A percentile compares a stretch with the other conserved stretches of the same genome.
Conservation (phyloP, 2,797 vertebrate species). For the Danionella dracula region DNA sequence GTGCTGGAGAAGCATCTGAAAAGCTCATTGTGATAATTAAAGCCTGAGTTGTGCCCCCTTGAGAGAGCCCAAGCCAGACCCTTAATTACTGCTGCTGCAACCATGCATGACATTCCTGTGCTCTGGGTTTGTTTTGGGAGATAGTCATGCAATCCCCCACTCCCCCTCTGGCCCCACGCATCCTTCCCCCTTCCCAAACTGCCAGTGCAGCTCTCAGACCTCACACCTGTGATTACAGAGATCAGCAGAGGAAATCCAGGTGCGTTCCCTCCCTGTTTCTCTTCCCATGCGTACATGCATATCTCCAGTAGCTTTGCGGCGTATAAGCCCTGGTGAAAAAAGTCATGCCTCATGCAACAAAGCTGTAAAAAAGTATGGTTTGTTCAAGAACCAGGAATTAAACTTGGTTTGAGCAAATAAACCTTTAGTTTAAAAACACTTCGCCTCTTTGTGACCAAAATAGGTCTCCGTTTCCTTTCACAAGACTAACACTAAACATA, state of each 20-base stretch:
- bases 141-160: slow-evolving; percentile 28
- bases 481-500: no score
- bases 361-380: not conserved
- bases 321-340: not conserved
- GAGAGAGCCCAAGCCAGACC: slow-evolving; percentile 23
- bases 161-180: not conserved
- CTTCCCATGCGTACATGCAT: not conserved
- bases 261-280: not conserved
- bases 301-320: not conserved
- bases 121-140: slow-evolving; percentile 34
- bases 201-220: not conserved
- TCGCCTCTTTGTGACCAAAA: no score
- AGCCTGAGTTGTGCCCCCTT: slow-evolving; percentile 31
- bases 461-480: no score
- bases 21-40: slow-evolving; percentile 39
- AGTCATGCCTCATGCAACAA: not conserved
- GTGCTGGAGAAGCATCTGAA: slow-evolving; percentile 14
- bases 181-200: not conserved
- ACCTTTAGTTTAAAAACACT: no score
- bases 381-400: no score
- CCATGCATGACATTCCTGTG: slow-evolving; percentile 36
- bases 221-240: slow-evolving; percentile 21
- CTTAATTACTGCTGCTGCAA: slow-evolving; percentile 34
- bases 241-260: slow-evolving; percentile 23
- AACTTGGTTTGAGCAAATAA: no score